Base-by-base conservation (phyloP, 2,113 vertebrate species). In the Stercorarius parasiticus region DNA sequence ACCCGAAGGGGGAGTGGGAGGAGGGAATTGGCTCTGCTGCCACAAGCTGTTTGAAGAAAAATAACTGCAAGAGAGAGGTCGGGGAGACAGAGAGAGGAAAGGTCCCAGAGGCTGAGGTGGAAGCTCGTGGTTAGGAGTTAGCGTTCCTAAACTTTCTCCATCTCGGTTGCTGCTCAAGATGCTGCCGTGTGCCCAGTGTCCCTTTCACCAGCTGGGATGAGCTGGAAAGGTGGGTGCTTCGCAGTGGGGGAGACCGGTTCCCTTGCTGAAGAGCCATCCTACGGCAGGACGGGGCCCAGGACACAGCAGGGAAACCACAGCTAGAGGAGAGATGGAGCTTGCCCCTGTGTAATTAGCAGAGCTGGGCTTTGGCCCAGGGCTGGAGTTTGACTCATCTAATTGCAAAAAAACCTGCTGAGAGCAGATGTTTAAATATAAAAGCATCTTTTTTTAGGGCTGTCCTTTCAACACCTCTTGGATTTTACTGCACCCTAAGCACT, bases 341-440 rank as follows among this genome's bases (percentile, higher is more conserved):
- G 29, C 29, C 43, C 22, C 36, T 23, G 1, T 56, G 77, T 76
- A 87, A 91, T 95, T 86, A 95, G 30, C 2, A 2, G 58, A 86
- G 15, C 36, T 86, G 56, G 47, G 38, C 42, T 95, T 94, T 86
- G 59, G 67, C 76, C 71, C 61, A 67, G 73, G 34, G n/a, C 86
- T 81, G 50, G 42, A 58, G 47, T 79, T 95, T 90, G 49, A 93
- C 86, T 96, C 92, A 95, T 69, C 61, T 69, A 86, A 88, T 86
- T 70, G 53, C 19, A 80, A 58, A 91, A 87, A 83, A 91, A 62
- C 8, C 23, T 93, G 78, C 85, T 93, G 71, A 96, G 80, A 95
- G 74, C 72, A 95, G 45, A 73, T 73, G 36, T 86, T 97, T 91
- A 90, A 83, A 84, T 73, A 86, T 53, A 86, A 96, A 96, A 83